Conservation (phyloP, 2,888 invertebrate species). For the Incurvaria masculella region DNA sequence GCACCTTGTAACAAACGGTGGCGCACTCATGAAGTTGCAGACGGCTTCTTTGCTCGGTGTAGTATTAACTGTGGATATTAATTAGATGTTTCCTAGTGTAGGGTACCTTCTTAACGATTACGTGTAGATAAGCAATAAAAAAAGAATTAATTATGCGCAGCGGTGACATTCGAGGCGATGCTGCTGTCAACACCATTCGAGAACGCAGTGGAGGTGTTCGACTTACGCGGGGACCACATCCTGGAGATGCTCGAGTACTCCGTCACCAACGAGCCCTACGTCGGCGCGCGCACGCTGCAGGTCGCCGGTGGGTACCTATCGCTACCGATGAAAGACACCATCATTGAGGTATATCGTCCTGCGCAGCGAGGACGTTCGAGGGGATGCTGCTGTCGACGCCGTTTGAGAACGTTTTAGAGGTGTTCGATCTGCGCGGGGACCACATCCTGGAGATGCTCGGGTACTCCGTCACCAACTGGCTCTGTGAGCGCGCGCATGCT, state of each 20-base stretch:
- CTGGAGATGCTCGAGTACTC: conserved; percentile 59
- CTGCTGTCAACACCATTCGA: conserved; percentile 72
- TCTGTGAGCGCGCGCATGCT: conserved; percentile 49
- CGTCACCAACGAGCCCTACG: conserved; percentile 39
- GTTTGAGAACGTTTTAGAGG: conserved; percentile 72
- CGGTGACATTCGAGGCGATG: conserved; percentile 66
- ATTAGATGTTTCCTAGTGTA: too few species aligned
- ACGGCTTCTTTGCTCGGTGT: too few species aligned
- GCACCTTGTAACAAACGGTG: too few species aligned
- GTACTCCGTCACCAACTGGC: conserved; percentile 43
- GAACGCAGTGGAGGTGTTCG: conserved; percentile 69
- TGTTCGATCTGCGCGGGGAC: conserved; percentile 66
- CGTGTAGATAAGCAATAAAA: too few species aligned
- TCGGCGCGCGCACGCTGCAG: conserved; percentile 55
- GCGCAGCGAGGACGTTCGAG: conserved; percentile 67
- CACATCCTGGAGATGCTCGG: conserved; percentile 64
- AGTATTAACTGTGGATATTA: too few species aligned
- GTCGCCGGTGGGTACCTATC: conserved; percentile 54
- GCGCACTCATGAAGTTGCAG: too few species aligned
- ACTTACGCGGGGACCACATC: conserved; percentile 66
- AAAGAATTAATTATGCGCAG: too few species aligned
- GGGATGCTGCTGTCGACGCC: conserved; percentile 69
- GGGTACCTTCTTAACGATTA: too few species aligned
- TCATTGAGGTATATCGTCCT: too few species aligned
- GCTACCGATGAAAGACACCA: too few species aligned